Evolutionary conservation across 2,113 vertebrate species (phyloP), one percentile per base, ranked within the genome.

Genomic region (Crotalus viridis): DNA sequence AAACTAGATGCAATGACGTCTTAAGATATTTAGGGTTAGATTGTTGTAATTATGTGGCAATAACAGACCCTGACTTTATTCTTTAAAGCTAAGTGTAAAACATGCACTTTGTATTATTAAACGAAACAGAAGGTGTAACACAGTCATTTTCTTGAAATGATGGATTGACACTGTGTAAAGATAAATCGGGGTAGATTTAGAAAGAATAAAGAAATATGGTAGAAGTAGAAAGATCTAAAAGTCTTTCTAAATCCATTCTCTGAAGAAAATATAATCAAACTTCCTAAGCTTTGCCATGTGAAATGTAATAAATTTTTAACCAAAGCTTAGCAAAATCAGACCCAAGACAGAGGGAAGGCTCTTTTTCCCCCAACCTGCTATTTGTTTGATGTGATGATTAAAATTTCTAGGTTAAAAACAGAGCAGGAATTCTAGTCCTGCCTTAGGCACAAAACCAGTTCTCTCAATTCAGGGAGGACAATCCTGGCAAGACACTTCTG

Each of bases 21-120:
- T 92, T 46, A 1, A 10, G 28, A 10, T 86, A 81, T 28, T 93
- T 91, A 56, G 54, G 24, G 91, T 94, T 88, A 94, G 87, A 59
- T 39, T 12, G 1, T 2, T 90, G 87, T 87, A 22, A 87, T 94
- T 0, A 0, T 92, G 89, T 95, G 94, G 51, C 5, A 9, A 59
- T 89, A 87, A 87, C 92, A 39, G 92, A 85, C 88, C 92, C 56
- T 93, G 85, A 88, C 24, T 91, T 19, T 85, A 46, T 92, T 39
- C 28, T 54, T 1, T 61, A 85, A 88, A 95, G n/a, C 43, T 74
- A 43, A 93, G 54, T 87, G 39, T 93, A 59, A 43, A 85, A 55
- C 43, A 0, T 1, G 15, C 85, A 86, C 55, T 51, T 89, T 85
- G 57, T 93, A 86, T 85, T 92, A 94, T 56, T 87, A 88, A 33